phyloP scores from a whole-genome alignment of 2,888 invertebrate species.

The Stenodema calcarata region DNA sequence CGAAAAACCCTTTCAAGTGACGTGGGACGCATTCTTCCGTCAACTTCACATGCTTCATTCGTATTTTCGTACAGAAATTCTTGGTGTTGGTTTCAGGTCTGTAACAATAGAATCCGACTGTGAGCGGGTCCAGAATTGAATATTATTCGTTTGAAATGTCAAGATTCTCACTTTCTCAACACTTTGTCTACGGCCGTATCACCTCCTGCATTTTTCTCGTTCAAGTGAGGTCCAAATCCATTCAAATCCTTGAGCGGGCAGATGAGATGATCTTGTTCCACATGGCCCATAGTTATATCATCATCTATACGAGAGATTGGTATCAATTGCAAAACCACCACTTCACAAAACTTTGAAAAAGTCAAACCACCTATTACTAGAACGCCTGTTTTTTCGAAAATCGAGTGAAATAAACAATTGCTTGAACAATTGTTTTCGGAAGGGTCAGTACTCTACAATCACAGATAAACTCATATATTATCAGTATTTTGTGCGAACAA shows the following conservation, averaged over 20 bases:
- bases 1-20: slow-evolving; percentile 7
- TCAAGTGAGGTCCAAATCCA: neutral
- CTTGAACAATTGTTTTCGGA: too few relatives aligned
- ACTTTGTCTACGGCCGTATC: neutral
- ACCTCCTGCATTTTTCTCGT: neutral
- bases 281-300: neutral
- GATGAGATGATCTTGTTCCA: neutral
- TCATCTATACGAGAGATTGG: neutral
- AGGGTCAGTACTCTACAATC: too few relatives aligned
- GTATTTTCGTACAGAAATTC: neutral
- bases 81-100: neutral
- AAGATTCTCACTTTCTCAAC: neutral
- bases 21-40: neutral
- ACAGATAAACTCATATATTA: too few relatives aligned
- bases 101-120: neutral
- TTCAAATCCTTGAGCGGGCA: neutral
- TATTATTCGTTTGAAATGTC: too few relatives aligned
- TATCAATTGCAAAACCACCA: neutral
- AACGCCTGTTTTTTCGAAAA: too few relatives aligned
- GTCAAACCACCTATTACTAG: too few relatives aligned
- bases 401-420: too few relatives aligned
- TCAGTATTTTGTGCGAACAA: too few relatives aligned
- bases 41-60: neutral
- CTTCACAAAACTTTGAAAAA: neutral
- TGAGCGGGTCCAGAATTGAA: too few relatives aligned